These are phyloP conservation scores for Chaetodon auriga DNA, from an alignment of 2,113 vertebrate species.

Conservation along the genomic window DNA sequence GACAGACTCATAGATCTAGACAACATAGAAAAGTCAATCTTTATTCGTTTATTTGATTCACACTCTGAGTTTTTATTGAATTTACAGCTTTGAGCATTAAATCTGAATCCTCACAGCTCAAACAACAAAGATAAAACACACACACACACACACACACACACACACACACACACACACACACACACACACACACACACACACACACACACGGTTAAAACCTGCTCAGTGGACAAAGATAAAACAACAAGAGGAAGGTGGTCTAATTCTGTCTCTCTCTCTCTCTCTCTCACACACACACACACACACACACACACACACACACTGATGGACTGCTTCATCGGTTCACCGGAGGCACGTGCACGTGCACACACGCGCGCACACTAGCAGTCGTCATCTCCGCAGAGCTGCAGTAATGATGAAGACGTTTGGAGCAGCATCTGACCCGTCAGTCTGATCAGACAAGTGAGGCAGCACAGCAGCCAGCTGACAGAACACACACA, in stretches of 20 bases:
- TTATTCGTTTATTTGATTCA: constrained; percentile 8
- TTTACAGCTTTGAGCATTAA: not conserved
- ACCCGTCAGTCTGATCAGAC: constrained; percentile 80
- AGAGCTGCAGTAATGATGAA: constrained; percentile 78
- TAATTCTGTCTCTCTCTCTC: not conserved
- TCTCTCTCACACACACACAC: too few species aligned
- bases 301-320: not conserved
- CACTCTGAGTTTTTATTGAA: not conserved
- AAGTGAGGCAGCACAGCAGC: constrained; percentile 81
- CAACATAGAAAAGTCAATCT: not conserved
- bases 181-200: too few species aligned
- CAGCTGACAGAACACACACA: constrained; percentile 69
- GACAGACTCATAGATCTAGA: not conserved
- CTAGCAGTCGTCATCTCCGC: constrained; percentile 73
- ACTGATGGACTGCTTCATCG: too few species aligned
- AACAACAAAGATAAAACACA: not conserved
- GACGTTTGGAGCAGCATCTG: constrained; percentile 85
- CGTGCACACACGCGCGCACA: not conserved
- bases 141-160: too few species aligned
- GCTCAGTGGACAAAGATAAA: not conserved
- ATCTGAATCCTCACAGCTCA: not conserved
- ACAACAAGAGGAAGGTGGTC: not conserved
- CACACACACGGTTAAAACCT: not conserved
- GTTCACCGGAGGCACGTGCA: not conserved
- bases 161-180: too few species aligned